Evolutionary conservation across 2,888 invertebrate genomes (phyloP), one percentile per base, ranked within the genome.

Genomic region (Drosophila nigricruria): DNA sequence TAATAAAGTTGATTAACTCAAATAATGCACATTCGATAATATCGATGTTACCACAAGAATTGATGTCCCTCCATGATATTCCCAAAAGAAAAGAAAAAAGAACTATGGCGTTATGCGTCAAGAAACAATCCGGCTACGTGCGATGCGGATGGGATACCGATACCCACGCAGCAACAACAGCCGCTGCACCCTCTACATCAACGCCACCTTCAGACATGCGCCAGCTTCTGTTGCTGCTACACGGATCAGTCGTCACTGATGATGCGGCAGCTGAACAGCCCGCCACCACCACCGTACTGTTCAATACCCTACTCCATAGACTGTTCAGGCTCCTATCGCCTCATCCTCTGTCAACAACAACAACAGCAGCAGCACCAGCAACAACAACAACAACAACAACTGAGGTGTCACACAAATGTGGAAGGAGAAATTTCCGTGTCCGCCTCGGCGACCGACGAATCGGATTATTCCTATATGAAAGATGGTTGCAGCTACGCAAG

Each of bases 31-130:
- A 91, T 91, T 92, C 90, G 91, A 90, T 93, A 92, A 88, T 90
- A 92, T 93, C 92, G 91, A 93, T 93, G 93, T 92, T 93, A 92
- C 92, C 92, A 92, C 92, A 90, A 92, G 90, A 92, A 90, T 92
- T 92, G 90, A 92, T 91, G 92, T 91, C 91, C 91, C 92, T 92
- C 93, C 92, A 93, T 93, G 93, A 91, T 92, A 92, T 92, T 93
- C 92, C 91, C 88, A 92, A 91, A 88, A 89, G 92, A 92, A 88
- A 92, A 91, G 88, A 91, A 91, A 90, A 89, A 83, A 92, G 91
- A 91, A 91, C 90, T 93, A 93, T 93, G 93, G 93, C 92, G 92
- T 91, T 92, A 90, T 91, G 93, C 92, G 91, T 91, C 91, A 90
- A 82, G 79, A 90, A 90, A 91, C 86, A 82, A 84, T 79, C 82